A percentile compares a stretch with the other conserved stretches of the same genome.
phyloP scores from a whole-genome alignment of 2,888 invertebrate species.

The Pecten maximus region DNA sequence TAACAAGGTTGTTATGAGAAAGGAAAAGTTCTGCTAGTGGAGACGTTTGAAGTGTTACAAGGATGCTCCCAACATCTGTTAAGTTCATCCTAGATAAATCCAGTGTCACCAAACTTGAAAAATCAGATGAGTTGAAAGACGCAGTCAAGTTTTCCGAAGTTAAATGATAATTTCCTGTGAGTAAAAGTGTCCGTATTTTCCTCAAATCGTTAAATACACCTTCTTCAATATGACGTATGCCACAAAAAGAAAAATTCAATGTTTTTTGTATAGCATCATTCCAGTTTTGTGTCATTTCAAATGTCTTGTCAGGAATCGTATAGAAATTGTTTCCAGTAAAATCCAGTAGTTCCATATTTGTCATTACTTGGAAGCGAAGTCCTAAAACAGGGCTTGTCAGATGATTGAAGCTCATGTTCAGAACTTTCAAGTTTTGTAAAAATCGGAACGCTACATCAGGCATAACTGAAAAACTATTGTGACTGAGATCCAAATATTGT shows the following conservation, averaged over 20 bases:
- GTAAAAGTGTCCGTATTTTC: conserved; percentile 62
- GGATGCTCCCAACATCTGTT: conserved; percentile 54
- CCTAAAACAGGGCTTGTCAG: conserved; percentile 66
- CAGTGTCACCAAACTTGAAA: conserved; percentile 60
- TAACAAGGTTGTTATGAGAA: conserved; percentile 58
- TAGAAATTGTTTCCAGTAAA: conserved; percentile 69
- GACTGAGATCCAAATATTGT: conserved; percentile 70
- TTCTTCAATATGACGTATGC: conserved; percentile 66
- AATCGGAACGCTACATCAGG: conserved; percentile 66
- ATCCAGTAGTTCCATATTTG: conserved; percentile 66
- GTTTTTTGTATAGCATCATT: conserved; percentile 60
- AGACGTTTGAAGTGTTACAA: conserved; percentile 59
- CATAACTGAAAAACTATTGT: conserved; percentile 65
- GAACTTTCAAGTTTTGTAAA: conserved; percentile 63
- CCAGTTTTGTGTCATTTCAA: conserved; percentile 69
- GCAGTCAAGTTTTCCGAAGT: conserved; percentile 58
- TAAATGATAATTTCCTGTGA: conserved; percentile 67
- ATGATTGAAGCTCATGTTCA: conserved; percentile 73
- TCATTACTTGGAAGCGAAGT: conserved; percentile 70
- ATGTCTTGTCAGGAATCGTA: conserved; percentile 61
- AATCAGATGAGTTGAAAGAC: conserved; percentile 61
- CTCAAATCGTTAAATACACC: conserved; percentile 61
- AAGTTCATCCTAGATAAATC: conserved; percentile 65
- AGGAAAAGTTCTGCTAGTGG: conserved; percentile 60
- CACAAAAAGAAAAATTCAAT: conserved; percentile 72